Evolutionary conservation across 2,797 vertebrate species (phyloP).

Genomic region (Scleropages formosus): DNA sequence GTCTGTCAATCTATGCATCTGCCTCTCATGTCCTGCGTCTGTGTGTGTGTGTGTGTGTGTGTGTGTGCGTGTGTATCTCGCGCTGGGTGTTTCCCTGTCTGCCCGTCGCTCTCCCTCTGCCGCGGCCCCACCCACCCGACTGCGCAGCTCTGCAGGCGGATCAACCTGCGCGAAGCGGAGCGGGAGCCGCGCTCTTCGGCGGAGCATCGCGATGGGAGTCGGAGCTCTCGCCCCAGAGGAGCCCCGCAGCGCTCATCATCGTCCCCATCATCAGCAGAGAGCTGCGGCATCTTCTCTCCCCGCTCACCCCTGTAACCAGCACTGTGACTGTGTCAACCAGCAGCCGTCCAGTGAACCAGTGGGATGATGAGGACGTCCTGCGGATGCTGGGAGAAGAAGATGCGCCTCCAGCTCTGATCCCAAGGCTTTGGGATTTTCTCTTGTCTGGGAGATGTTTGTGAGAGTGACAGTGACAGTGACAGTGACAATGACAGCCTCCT

Average conservation of each 20-base stretch:
- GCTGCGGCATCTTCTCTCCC: too few relatives aligned
- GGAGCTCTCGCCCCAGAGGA: slow-evolving; percentile 45
- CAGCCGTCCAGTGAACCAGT: too few relatives aligned
- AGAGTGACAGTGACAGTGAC: slow-evolving; percentile 57
- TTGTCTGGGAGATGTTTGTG: slow-evolving; percentile 34
- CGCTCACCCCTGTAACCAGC: too few relatives aligned
- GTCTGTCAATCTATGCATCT: too few relatives aligned
- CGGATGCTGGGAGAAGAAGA: slow-evolving; percentile 50
- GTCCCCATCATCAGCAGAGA: too few relatives aligned
- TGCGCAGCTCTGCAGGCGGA: not conserved
- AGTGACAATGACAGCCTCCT: slow-evolving; percentile 52
- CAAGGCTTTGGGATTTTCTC: slow-evolving; percentile 47
- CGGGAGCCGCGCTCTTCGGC: not conserved
- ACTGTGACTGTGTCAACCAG: too few relatives aligned
- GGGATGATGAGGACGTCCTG: slow-evolving; percentile 38
- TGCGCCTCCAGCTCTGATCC: slow-evolving; percentile 48
- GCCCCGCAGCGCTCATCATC: slow-evolving; percentile 33
- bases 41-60: too few relatives aligned
- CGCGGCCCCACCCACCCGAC: not conserved
- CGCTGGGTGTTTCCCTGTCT: not conserved
- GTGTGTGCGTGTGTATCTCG: too few relatives aligned
- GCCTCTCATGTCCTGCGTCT: too few relatives aligned
- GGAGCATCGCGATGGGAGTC: slow-evolving; percentile 66
- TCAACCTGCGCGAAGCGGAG: not conserved
- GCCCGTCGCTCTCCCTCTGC: not conserved